Percentiles rank a stretch among this genome's conserved stretches.
phyloP scores from a whole-genome alignment of 2,888 invertebrate genomes.

The Ligdia adustata region DNA sequence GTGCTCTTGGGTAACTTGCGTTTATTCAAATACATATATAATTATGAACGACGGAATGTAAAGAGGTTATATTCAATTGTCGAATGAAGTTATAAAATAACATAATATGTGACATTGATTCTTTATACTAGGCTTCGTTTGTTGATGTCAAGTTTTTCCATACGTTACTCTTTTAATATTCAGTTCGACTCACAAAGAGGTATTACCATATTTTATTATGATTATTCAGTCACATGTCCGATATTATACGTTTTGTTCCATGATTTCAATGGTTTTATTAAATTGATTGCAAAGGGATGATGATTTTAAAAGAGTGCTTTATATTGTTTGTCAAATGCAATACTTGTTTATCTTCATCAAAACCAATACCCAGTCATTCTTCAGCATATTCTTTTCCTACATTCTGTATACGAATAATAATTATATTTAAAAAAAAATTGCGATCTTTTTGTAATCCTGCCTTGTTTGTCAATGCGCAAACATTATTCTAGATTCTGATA shows the following conservation, averaged over 20 bases:
- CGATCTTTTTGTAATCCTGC: constrained; percentile 23
- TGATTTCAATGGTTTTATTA: constrained; percentile 53
- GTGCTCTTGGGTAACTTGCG: background rate
- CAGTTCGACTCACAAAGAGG: constrained; percentile 62
- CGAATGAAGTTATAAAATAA: constrained; percentile 30
- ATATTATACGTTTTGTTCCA: constrained; percentile 55
- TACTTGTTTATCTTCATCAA: background rate
- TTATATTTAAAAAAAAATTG: too few species aligned
- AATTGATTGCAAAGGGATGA: background rate
- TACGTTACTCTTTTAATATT: constrained; percentile 59
- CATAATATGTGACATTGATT: constrained; percentile 10
- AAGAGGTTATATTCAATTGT: constrained; percentile 5
- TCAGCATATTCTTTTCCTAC: too few species aligned
- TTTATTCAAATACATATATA: background rate
- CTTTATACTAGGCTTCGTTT: constrained; percentile 35
- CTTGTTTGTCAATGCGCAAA: constrained; percentile 26
- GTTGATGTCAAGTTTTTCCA: constrained; percentile 51
- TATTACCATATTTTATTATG: constrained; percentile 69
- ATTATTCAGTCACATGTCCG: constrained; percentile 65
- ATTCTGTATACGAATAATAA: too few species aligned
- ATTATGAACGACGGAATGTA: background rate
- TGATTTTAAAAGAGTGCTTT: too few species aligned
- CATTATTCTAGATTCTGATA: constrained; percentile 40
- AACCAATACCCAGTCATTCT: too few species aligned
- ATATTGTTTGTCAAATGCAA: background rate